phyloP scores from a whole-genome alignment of 2,113 vertebrate species.

The Perccottus glenii region DNA sequence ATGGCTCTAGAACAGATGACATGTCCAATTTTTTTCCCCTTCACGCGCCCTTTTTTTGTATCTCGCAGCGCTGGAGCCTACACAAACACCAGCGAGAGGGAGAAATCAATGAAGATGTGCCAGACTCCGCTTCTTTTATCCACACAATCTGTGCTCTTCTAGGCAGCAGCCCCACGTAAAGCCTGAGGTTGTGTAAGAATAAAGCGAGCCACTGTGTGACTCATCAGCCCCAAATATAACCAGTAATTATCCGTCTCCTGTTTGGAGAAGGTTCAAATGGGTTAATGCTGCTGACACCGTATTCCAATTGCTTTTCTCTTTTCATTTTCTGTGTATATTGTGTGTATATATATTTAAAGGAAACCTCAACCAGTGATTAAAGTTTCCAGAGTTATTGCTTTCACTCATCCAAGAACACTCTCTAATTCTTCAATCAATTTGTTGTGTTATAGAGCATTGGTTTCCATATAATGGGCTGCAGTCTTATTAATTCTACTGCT shows the following conservation, averaged over 20 bases:
- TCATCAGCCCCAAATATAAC: slow-evolving; percentile 68
- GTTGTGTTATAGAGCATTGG: slow-evolving; percentile 2
- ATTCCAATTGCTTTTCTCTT: slow-evolving; percentile 19
- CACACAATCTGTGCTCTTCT: slow-evolving; percentile 23
- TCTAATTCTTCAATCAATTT: slow-evolving; percentile 1
- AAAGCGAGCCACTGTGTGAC: slow-evolving; percentile 54
- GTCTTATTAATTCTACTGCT: background rate
- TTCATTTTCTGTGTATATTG: background rate
- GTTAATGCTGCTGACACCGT: slow-evolving; percentile 47
- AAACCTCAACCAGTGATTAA: background rate
- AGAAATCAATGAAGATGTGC: slow-evolving; percentile 72
- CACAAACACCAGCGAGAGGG: slow-evolving; percentile 52
- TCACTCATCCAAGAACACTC: background rate
- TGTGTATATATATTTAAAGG: background rate
- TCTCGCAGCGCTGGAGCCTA: slow-evolving; percentile 46
- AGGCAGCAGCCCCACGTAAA: slow-evolving; percentile 50
- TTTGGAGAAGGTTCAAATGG: slow-evolving; percentile 44
- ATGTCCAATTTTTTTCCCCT: slow-evolving; percentile 24
- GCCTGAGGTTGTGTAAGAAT: slow-evolving; percentile 57
- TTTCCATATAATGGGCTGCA: background rate
- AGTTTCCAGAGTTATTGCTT: background rate
- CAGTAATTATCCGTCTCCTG: slow-evolving; percentile 63
- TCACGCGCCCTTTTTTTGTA: slow-evolving; percentile 27
- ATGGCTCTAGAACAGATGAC: slow-evolving; percentile 39
- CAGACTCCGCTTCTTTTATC: slow-evolving; percentile 54